phyloP scores from a whole-genome alignment of 2,888 invertebrate species.

The Machimus atricapillus region DNA sequence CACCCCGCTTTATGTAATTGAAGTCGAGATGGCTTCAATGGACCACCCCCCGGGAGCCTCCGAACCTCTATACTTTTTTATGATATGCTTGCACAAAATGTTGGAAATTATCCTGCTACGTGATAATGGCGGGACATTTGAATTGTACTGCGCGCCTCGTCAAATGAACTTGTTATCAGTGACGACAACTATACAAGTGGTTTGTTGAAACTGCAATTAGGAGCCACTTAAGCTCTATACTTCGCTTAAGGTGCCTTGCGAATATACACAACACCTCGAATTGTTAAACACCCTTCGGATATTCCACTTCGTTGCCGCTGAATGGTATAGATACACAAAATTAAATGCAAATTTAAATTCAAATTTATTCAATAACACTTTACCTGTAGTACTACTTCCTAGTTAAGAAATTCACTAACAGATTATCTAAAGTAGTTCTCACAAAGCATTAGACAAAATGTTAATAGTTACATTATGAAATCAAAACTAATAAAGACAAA shows the following conservation, averaged over 20 bases:
- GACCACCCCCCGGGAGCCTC: background rate
- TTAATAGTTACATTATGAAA: too few relatives aligned
- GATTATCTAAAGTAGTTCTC: too few relatives aligned
- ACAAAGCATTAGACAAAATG: too few relatives aligned
- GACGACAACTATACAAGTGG: background rate
- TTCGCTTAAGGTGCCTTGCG: background rate
- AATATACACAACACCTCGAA: background rate
- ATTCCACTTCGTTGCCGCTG: background rate
- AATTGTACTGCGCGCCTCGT: background rate
- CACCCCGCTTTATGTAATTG: background rate
- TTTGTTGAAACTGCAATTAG: background rate
- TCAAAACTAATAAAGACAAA: too few relatives aligned
- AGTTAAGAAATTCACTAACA: too few relatives aligned
- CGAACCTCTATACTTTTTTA: background rate
- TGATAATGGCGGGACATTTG: background rate
- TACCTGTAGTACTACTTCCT: too few relatives aligned
- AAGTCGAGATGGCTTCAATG: background rate
- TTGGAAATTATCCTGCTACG: background rate
- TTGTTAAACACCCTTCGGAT: background rate
- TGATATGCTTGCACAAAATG: background rate
- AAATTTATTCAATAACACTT: background rate
- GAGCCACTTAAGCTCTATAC: background rate
- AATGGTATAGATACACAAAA: background rate
- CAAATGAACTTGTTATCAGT: background rate
- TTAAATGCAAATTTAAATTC: background rate